A percentile compares a stretch with the other conserved stretches of the same genome.
phyloP scores from a whole-genome alignment of 2,888 invertebrate genomes.

The Dryobota labecula region DNA sequence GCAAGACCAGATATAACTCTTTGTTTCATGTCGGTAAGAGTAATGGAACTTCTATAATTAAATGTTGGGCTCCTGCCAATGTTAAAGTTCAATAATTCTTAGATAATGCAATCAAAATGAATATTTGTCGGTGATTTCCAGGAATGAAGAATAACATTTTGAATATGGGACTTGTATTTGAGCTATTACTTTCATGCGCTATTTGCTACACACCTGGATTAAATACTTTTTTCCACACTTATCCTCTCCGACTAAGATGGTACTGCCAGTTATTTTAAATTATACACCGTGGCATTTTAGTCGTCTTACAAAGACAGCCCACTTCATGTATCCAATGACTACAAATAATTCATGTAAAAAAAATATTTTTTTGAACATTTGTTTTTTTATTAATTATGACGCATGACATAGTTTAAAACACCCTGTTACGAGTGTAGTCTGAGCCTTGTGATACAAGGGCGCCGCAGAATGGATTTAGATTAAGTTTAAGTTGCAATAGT shows the following conservation, averaged over 20 bases:
- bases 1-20: constrained; percentile 94
- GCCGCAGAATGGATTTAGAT: too few species aligned
- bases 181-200: constrained; percentile 91
- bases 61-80: constrained; percentile 51
- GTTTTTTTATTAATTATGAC: too few species aligned
- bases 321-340: too few species aligned
- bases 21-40: constrained; percentile 92
- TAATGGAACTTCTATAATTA: constrained; percentile 44
- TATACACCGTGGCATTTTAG: too few species aligned
- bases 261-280: constrained; percentile 54
- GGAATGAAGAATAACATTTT: constrained; percentile 93
- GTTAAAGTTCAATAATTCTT: constrained; percentile 36
- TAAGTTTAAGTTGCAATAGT: too few species aligned
- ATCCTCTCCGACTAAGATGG: constrained; percentile 88
- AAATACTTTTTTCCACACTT: constrained; percentile 90
- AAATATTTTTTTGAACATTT: too few species aligned
- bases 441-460: too few species aligned
- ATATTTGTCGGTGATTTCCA: constrained; percentile 88
- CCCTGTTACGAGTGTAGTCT: too few species aligned
- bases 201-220: constrained; percentile 93
- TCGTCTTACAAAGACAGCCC: too few species aligned
- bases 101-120: constrained; percentile 39
- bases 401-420: too few species aligned
- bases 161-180: constrained; percentile 92
- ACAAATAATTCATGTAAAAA: too few species aligned